Evolutionary conservation across 2,113 vertebrate species (phyloP).

Genomic region (Prionailurus viverrinus): DNA sequence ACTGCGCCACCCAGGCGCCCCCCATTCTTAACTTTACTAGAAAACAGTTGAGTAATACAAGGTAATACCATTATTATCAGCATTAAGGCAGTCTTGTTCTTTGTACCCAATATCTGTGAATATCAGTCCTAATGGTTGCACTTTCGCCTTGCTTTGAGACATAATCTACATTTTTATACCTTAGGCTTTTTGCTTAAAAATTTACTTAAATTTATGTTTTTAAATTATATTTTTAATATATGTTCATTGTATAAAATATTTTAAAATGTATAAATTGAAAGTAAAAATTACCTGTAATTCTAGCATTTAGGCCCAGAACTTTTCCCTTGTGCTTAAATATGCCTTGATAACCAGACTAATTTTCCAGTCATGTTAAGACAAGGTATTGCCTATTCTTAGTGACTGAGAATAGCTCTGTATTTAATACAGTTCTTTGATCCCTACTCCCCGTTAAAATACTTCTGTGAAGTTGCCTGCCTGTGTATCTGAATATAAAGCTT

Average conservation of each 20-base stretch:
- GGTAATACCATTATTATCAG: neutral
- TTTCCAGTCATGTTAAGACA: neutral
- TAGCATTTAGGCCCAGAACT: neutral
- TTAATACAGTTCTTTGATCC: neutral
- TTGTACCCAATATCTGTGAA: neutral
- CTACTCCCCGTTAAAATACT: neutral
- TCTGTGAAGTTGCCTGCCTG: neutral
- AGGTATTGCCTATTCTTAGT: neutral
- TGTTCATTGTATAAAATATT: neutral
- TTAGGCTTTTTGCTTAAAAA: neutral
- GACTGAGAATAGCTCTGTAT: neutral
- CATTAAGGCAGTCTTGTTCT: neutral
- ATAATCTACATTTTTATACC: neutral
- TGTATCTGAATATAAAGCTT: neutral
- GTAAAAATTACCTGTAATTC: neutral
- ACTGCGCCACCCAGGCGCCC: too few relatives aligned
- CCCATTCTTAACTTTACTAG: neutral
- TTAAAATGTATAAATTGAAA: neutral
- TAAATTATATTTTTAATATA: neutral
- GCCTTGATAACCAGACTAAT: neutral
- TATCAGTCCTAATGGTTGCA: neutral
- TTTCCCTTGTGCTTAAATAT: neutral
- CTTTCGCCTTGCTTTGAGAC: neutral
- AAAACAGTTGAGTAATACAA: neutral
- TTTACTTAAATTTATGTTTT: neutral